Evolutionary conservation across 2,113 vertebrate species (phyloP).

Genomic region (Cavia aperea): DNA sequence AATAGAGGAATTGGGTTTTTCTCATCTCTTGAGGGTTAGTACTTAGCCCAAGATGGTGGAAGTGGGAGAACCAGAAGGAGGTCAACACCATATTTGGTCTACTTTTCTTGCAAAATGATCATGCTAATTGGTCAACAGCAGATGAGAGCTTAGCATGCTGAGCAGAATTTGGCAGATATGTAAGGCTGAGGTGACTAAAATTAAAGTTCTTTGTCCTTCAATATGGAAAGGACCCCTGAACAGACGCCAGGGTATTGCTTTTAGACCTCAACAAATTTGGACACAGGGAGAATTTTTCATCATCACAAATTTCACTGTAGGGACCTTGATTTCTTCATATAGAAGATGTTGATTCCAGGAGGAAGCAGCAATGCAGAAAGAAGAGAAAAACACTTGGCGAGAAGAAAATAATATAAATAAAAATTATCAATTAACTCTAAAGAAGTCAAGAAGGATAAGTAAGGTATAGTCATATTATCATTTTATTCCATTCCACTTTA

Average conservation of each 20-base stretch:
- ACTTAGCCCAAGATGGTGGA: neutral
- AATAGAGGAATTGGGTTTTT: neutral
- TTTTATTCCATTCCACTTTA: neutral
- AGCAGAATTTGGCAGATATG: neutral
- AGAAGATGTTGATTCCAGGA: neutral
- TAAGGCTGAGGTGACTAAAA: neutral
- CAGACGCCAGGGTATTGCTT: neutral
- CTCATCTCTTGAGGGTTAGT: neutral
- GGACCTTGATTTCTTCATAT: neutral
- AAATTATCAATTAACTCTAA: neutral
- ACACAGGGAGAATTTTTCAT: neutral
- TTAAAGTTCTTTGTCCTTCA: neutral
- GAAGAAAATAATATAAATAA: neutral
- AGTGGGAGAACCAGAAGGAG: neutral
- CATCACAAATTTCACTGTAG: neutral
- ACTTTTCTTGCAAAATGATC: neutral
- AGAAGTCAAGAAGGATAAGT: neutral
- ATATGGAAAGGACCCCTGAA: rapidly evolving
- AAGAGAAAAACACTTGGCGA: neutral
- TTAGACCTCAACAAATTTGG: neutral
- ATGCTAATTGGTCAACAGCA: neutral
- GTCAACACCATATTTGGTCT: neutral
- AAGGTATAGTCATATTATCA: neutral
- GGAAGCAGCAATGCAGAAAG: neutral
- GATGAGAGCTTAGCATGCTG: neutral